Percentiles rank a stretch among this genome's conserved stretches.
Conservation (phyloP, 64 coral and sea anemone species). For the Pachyseris speciosa region DNA sequence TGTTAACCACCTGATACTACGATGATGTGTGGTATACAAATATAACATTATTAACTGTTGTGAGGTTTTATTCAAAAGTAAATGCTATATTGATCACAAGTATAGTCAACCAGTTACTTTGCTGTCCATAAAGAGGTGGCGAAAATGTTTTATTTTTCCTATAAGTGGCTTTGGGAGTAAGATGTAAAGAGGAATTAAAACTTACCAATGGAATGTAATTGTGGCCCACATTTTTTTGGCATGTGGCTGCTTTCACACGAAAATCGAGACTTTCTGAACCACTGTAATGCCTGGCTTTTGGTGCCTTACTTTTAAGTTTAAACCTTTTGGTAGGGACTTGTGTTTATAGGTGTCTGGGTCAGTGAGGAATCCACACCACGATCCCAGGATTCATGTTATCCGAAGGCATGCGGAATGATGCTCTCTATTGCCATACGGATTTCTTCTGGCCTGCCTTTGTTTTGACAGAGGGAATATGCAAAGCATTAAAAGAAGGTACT, state of each 20-base stretch:
- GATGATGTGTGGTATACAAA: not conserved
- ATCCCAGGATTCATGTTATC: constrained; percentile 40
- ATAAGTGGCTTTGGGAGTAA: not conserved
- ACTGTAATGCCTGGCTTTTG: constrained; percentile 56
- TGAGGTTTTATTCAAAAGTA: not conserved
- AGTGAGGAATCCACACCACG: not conserved
- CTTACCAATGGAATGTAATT: constrained; percentile 39
- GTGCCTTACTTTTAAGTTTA: constrained; percentile 51
- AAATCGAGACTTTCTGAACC: constrained; percentile 44
- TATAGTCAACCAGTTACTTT: too few relatives aligned
- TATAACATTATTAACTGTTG: too few relatives aligned
- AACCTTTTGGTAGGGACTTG: constrained; percentile 2
- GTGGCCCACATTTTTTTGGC: constrained; percentile 55
- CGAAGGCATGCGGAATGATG: constrained; percentile 16
- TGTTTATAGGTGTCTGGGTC: constrained; percentile 17
- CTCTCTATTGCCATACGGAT: constrained; percentile 14
- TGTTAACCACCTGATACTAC: not conserved
- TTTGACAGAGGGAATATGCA: constrained; percentile 8
- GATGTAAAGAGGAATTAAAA: not conserved
- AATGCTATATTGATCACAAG: not conserved
- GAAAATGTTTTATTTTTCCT: not conserved
- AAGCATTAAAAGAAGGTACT: constrained; percentile 8
- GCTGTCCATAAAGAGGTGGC: not conserved
- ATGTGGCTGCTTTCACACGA: constrained; percentile 25
- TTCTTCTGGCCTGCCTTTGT: constrained; percentile 7